Evolutionary conservation across 2,113 vertebrate genomes (phyloP), one percentile per base, ranked within the genome.

Genomic region (Nerophis ophidion): DNA sequence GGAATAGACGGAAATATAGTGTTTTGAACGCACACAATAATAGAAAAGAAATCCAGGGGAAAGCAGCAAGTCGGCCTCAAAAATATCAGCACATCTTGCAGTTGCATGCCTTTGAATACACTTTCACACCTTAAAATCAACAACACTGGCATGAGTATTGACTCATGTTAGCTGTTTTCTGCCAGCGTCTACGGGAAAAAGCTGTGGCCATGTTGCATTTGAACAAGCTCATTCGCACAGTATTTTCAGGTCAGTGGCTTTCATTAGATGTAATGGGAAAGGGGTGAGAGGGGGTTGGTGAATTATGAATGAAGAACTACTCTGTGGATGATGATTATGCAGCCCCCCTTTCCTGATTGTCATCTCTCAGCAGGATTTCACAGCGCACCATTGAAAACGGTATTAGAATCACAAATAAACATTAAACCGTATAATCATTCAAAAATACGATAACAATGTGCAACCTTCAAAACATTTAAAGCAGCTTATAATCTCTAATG

Each of bases 221-320:
- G 66, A 76, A 68, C 81, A 56, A 70, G 65, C 61, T 71, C 67
- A 68, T 80, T 81, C 76, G 66, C 66, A 70, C 63, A 57, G 77
- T 70, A 71, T 74, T 85, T 87, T 84, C 79, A 84, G 84, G 81
- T 86, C 87, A 86, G 73, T 80, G 81, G 72, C 74, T 87, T 84
- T 82, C 79, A 85, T 87, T 80, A 84, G 72, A 85, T 58, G 80
- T 80, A 83, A 87, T 78, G 82, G 77, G 52, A 47, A 12, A 26
- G 68, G 47, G 60, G 61, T 75, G 80, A 67, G 51, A 46, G 47
- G 48, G 70, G 35, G 58, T 61, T 40, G 6, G 74, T 89, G 69
- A 86, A 88, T 86, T 86, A 88, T 88, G 84, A 86, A 88, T 87
- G 81, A 82, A 75, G 80, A 87, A 74, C 76, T 79, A 83, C 84